Conservation (phyloP, 2,888 invertebrate species). For the Aspidiotus destructor region DNA sequence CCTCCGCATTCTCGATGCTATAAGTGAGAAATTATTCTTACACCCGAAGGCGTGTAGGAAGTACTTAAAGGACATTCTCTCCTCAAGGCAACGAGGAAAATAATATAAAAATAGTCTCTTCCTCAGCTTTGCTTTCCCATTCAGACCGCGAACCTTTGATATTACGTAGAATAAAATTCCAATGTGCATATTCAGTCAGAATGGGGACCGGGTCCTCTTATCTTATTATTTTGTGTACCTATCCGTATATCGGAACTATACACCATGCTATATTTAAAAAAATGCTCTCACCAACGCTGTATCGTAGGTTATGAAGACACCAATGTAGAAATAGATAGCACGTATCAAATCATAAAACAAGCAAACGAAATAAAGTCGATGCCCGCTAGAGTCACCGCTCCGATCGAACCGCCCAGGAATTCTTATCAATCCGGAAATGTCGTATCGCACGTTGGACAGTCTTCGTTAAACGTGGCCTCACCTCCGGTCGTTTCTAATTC, state of each 20-base stretch:
- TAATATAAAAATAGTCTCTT: too few relatives aligned
- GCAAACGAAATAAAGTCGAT: slow-evolving; percentile 64
- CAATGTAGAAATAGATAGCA: slow-evolving; percentile 64
- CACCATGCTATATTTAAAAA: neutral
- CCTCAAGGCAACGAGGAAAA: too few relatives aligned
- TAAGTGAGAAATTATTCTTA: neutral
- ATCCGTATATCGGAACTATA: too few relatives aligned
- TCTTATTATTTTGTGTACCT: too few relatives aligned
- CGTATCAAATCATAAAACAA: slow-evolving; percentile 89
- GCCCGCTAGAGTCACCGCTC: slow-evolving; percentile 15
- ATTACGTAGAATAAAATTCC: too few relatives aligned
- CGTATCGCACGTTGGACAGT: slow-evolving; percentile 33
- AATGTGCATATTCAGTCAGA: too few relatives aligned
- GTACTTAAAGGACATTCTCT: neutral
- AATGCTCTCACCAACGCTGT: slow-evolving; percentile 1
- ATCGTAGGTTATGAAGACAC: slow-evolving; percentile 14
- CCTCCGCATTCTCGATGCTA: neutral
- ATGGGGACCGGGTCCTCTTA: too few relatives aligned
- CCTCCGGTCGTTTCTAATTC: slow-evolving; percentile 59
- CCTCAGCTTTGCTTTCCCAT: too few relatives aligned
- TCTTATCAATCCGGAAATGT: slow-evolving; percentile 5
- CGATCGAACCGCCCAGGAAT: slow-evolving; percentile 37
- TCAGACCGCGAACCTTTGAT: too few relatives aligned
- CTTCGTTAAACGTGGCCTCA: slow-evolving; percentile 55
- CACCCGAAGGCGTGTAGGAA: neutral